Base-by-base conservation (phyloP, 2,113 vertebrate species). In the Fukomys damarensis region DNA sequence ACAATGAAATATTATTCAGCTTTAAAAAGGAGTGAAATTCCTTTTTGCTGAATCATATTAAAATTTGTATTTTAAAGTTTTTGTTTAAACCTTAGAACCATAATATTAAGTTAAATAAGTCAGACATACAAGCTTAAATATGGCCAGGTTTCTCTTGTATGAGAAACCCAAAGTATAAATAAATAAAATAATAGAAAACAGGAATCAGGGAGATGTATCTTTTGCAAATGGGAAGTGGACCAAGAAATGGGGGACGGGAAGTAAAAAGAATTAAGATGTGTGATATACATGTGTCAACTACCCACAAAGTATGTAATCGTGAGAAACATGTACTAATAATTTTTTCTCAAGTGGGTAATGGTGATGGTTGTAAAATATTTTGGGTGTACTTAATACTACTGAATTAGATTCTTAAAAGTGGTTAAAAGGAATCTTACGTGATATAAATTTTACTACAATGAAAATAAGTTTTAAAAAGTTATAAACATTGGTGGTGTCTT, bases 401-500 rank as follows among this genome's bases (percentile, higher is more conserved):
- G 49, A 74, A 56, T 32, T 68, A 2, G 5, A 43, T 14, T 87
- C 49, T 93, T 74, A 74, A 26, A n/a, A 81, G 66, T 41, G 49
- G 30, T 46, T 32, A 87, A 74, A 66, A 1, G 17, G 41, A 85
- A 54, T 59, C 72, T 87, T 80, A 70, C 17, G 65, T 68, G 84
- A 81, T 22, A 14, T 52, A 54, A 63, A 81, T 94, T 94, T 54
- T 72, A 84, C 11, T 13, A 65, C 2, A 63, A 52, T 65, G 72
- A 88, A 96, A 91, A 79, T 52, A 86, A 54, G 10, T 79, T 79
- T 56, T 28, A n/a, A 85, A 59, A 43, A 89, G 70, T 77, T 68
- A 59, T 2, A 77, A 63, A 56, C 85, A 77, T 43, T n/a, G 1
- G 8, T n/a, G 1, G 8, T 52, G 8, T 83, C 82, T 59, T 46